A percentile compares a stretch with the other conserved stretches of the same genome.
Evolutionary conservation across 2,797 vertebrate genomes (phyloP).

Genomic region (Crocodylus rhombifer): DNA sequence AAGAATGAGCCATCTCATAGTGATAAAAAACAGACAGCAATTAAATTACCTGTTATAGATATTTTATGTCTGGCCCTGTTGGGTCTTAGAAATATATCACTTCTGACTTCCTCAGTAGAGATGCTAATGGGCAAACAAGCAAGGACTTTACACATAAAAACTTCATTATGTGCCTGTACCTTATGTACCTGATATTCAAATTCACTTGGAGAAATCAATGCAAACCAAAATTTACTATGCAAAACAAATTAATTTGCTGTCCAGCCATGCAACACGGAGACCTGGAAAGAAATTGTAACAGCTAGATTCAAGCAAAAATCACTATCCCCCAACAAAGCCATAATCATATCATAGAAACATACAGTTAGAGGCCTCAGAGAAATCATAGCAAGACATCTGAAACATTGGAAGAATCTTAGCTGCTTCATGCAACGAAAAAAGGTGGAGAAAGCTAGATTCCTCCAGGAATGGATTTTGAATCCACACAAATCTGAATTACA

Average conservation of each 20-base stretch:
- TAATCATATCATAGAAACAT: neutral
- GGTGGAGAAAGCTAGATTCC: neutral
- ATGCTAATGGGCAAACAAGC: neutral
- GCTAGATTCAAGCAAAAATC: neutral
- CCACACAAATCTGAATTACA: neutral
- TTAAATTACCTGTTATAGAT: neutral
- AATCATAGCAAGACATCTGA: neutral
- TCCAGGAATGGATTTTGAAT: neutral
- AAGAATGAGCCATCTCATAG: neutral
- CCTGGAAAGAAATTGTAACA: neutral
- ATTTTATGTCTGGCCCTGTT: neutral
- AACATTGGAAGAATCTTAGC: neutral
- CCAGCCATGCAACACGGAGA: neutral
- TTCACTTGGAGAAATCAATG: neutral
- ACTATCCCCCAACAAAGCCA: neutral
- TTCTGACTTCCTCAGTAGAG: neutral
- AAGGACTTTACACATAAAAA: neutral
- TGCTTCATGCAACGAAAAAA: neutral
- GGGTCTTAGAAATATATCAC: neutral
- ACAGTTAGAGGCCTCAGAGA: neutral
- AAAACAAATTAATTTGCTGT: slow-evolving; percentile 9
- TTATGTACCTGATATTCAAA: neutral
- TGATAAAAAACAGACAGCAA: too few species aligned
- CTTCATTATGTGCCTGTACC: neutral
- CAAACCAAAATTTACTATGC: neutral